phyloP scores from a whole-genome alignment of 2,888 invertebrate genomes.

The Scaptomyza cyrtandrae region DNA sequence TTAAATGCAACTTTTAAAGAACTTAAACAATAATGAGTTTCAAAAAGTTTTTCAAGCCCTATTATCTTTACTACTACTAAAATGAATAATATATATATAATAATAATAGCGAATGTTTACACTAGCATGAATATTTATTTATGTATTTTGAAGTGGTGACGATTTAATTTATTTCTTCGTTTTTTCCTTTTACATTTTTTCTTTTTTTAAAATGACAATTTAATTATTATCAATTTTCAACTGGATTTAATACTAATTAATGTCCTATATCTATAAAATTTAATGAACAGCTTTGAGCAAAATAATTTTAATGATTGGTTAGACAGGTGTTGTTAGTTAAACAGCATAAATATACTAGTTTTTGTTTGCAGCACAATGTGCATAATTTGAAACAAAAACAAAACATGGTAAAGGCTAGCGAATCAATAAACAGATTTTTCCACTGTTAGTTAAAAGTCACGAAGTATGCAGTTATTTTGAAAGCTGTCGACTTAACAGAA shows the following conservation, averaged over 20 bases:
- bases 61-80: neutral
- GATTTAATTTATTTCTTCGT: neutral
- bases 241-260: neutral
- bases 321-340: neutral
- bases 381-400: neutral
- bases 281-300: neutral
- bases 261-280: neutral
- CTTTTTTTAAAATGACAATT: neutral
- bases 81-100: too few species aligned
- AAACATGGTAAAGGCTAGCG: neutral
- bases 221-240: neutral
- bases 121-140: constrained; percentile 2
- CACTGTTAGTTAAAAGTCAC: neutral
- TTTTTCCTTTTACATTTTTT: neutral
- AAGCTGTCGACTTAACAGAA: constrained; percentile 18
- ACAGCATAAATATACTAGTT: neutral
- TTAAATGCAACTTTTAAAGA: neutral
- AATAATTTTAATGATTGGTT: neutral
- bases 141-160: constrained; percentile 12
- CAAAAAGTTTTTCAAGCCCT: neutral
- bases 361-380: too few species aligned
- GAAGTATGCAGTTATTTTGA: constrained; percentile 4
- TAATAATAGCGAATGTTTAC: neutral
- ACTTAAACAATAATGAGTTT: neutral
- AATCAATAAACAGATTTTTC: too few species aligned